phyloP scores from a whole-genome alignment of 2,797 vertebrate species.

The Sebastes wilsoni region DNA sequence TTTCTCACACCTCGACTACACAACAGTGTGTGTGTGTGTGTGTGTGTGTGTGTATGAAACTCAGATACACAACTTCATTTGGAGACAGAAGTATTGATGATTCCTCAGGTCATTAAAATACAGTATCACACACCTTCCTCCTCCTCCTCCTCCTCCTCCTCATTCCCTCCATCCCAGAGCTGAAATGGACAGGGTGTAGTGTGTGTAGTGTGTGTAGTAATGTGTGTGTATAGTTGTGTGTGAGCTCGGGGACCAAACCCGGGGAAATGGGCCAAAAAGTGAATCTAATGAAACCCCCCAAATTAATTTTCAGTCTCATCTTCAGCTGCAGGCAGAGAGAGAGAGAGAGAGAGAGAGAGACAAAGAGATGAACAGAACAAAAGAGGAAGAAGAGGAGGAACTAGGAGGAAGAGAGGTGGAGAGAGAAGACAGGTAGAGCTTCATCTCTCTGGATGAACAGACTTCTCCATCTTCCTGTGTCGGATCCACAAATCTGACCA shows the following conservation, averaged over 20 bases:
- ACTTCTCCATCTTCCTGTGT: too few species aligned
- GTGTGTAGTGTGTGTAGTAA: neutral
- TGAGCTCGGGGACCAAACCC: constrained; percentile 70
- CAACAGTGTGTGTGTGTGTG: too few species aligned
- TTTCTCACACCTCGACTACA: too few species aligned
- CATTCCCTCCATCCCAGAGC: constrained; percentile 31
- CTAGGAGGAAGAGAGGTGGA: neutral
- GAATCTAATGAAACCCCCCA: constrained; percentile 80
- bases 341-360: neutral
- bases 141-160: neutral
- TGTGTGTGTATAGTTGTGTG: neutral
- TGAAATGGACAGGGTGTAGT: constrained; percentile 21
- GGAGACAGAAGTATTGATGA: constrained; percentile 32
- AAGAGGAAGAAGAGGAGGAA: neutral
- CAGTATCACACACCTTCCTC: neutral
- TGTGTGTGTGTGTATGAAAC: neutral
- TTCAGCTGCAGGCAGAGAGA: constrained; percentile 73
- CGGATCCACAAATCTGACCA: too few species aligned
- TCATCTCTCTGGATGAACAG: neutral
- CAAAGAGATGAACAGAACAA: neutral
- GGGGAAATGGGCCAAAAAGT: constrained; percentile 81
- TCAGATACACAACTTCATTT: constrained; percentile 12
- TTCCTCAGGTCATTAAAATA: constrained; percentile 32
- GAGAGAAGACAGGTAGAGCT: neutral
- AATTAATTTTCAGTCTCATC: constrained; percentile 81